Base-by-base conservation (phyloP, 2,113 vertebrate genomes). In the Eupsittula cactorum region DNA sequence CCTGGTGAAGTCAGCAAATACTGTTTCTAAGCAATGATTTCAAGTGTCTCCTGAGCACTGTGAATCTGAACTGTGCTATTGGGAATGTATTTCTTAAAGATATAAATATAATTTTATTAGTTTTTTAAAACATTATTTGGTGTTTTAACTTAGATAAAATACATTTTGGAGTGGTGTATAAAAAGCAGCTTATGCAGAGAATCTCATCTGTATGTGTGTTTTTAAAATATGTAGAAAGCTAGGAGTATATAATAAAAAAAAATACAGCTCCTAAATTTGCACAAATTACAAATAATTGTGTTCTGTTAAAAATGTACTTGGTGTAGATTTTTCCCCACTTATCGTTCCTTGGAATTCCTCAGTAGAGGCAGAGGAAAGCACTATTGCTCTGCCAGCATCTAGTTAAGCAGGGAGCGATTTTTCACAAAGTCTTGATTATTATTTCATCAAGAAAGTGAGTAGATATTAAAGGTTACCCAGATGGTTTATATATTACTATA, bases 1-100 rank as follows among this genome's bases (percentile, higher is more conserved):
- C 98, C 95, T 92, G 96, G 98, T 97, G 98, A 98, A 97, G 96
- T 97, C 97, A 97, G 98, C 97, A 98, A 98, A 98, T 97, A 98
- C 95, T 97, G 97, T 98, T 98, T 97, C 98, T 97, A 98, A 98
- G 98, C 76, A 96, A 97, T 98, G 96, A 96, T 92, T 97, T 98
- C 97, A 97, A 97, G 97, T 96, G 95, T 96, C 98, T 98, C 97
- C 92, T 76, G 92, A 97, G 97, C 78, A 28, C 97, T 97, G 98
- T 97, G 97, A 98, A 98, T 98, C 95, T 97, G 95, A 95, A 95
- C 70, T 0, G 9, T 93, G 94, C 53, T 67, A 96, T 67, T 82
- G 95, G 96, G 86, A 97, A 95, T 92, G 96, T 89, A 93, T 91
- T 97, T 97, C 91, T 94, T 94, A 81, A 97, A 95, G 92, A 97